Conservation (phyloP, 1,140 invertebrate species). For the Aphis craccivora region DNA sequence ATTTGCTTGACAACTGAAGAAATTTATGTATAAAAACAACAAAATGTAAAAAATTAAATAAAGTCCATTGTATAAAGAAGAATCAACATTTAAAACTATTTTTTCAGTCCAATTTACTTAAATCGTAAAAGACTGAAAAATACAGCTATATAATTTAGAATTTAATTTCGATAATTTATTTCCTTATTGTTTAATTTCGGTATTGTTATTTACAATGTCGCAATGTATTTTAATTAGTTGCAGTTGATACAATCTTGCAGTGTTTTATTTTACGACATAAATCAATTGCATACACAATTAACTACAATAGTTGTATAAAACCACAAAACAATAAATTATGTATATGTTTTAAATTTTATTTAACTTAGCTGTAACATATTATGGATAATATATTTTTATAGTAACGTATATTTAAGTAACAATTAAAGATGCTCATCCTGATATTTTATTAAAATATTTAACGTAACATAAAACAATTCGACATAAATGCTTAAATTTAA, state of each 20-base stretch:
- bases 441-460: not conserved
- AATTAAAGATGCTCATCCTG: not conserved
- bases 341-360: slow-evolving; percentile 20
- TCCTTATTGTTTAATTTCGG: not conserved
- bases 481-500: not conserved
- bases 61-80: not conserved
- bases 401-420: not conserved
- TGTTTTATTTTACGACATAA: slow-evolving; percentile 38
- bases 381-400: not conserved
- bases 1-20: not conserved
- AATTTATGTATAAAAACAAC: not conserved
- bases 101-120: slow-evolving; percentile 28
- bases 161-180: slow-evolving; percentile 17
- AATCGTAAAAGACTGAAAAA: slow-evolving; percentile 16
- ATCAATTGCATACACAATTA: slow-evolving; percentile 24
- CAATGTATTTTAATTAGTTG: slow-evolving; percentile 24
- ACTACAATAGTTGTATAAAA: not conserved
- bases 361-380: not conserved
- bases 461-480: not conserved
- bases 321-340: not conserved
- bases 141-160: not conserved
- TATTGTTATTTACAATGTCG: slow-evolving; percentile 12
- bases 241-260: not conserved
- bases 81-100: not conserved
- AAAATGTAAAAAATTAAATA: not conserved